Percentiles rank a stretch among this genome's conserved stretches.
phyloP scores from a whole-genome alignment of 2,113 vertebrate genomes.

The Phalacrocorax brasilianus region DNA sequence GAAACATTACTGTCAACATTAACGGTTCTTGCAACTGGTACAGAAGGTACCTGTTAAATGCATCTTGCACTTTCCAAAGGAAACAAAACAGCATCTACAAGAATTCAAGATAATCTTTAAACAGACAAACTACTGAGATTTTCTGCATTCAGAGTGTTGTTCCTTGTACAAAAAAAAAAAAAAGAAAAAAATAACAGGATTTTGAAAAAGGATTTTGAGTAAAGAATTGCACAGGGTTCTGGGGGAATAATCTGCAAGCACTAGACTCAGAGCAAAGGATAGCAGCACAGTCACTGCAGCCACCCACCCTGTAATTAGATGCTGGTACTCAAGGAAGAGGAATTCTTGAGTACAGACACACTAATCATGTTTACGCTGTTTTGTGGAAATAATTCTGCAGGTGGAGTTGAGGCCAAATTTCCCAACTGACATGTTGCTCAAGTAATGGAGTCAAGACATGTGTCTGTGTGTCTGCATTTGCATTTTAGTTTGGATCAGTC shows the following conservation, averaged over 20 bases:
- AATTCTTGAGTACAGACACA: not conserved
- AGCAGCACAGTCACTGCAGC: not conserved
- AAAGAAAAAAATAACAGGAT: not conserved
- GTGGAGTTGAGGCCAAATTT: not conserved
- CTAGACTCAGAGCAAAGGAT: not conserved
- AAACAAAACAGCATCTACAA: not conserved
- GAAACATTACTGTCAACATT: not conserved
- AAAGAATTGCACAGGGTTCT: not conserved
- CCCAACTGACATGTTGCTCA: not conserved
- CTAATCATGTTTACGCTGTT: not conserved
- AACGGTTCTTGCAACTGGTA: not conserved
- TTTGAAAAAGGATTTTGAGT: not conserved
- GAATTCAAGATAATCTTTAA: not conserved
- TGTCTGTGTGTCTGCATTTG: accelerated
- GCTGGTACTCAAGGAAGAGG: not conserved
- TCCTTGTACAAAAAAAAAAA: not conserved
- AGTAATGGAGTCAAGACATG: not conserved
- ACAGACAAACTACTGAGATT: not conserved
- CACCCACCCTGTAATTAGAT: not conserved
- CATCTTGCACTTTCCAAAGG: not conserved
- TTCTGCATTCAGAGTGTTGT: not conserved
- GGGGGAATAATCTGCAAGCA: not conserved
- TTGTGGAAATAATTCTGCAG: not conserved
- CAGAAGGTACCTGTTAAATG: not conserved
- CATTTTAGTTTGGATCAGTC: not conserved